Conservation (phyloP, 2,888 invertebrate species). For the Argyresthia albistria region DNA sequence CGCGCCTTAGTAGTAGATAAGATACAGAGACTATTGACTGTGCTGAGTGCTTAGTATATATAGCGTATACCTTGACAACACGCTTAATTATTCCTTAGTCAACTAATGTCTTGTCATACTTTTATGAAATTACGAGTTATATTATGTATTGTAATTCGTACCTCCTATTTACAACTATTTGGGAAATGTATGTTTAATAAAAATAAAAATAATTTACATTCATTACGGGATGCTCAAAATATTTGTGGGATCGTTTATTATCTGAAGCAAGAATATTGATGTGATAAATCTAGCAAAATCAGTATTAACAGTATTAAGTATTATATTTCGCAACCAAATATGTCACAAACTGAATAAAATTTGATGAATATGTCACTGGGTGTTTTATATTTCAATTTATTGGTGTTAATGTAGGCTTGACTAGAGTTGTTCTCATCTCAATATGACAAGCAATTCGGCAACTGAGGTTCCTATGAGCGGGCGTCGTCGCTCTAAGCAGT, state of each 20-base stretch:
- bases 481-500: no score
- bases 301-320: slow-evolving; percentile 30
- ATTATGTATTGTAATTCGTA: background rate
- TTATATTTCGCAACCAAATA: slow-evolving; percentile 47
- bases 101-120: background rate
- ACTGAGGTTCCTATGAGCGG: no score
- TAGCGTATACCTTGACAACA: no score
- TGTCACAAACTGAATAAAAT: slow-evolving; percentile 32
- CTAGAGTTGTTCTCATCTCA: no score
- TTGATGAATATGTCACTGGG: slow-evolving; percentile 25
- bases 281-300: slow-evolving; percentile 22
- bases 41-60: no score
- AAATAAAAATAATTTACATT: no score
- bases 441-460: no score
- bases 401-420: no score
- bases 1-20: slow-evolving; percentile 3
- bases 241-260: no score
- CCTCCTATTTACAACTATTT: no score
- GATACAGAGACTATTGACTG: background rate
- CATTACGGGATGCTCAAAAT: no score
- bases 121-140: background rate
- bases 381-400: background rate
- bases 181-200: no score
- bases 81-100: background rate
- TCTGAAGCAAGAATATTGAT: slow-evolving; percentile 17